phyloP scores from a whole-genome alignment of 2,797 vertebrate genomes.

The Halcyon smyrnensis region DNA sequence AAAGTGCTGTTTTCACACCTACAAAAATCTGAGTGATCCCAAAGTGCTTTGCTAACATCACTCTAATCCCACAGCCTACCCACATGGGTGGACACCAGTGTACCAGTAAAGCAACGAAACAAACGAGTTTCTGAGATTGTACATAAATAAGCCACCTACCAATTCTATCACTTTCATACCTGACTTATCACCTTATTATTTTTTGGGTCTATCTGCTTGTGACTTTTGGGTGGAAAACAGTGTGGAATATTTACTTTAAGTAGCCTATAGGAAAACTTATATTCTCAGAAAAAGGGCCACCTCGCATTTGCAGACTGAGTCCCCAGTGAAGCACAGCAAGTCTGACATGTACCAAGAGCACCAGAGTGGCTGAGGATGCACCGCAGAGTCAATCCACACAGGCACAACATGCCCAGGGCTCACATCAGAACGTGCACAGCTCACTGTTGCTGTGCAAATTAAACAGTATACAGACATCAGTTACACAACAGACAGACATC shows the following conservation, averaged over 20 bases:
- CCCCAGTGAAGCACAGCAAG: background rate
- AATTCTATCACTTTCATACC: background rate
- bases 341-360: background rate
- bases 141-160: background rate
- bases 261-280: background rate
- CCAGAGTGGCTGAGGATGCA: background rate
- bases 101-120: background rate
- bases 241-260: background rate
- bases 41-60: background rate
- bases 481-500: background rate
- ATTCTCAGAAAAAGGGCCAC: background rate
- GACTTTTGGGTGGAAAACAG: background rate
- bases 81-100: background rate
- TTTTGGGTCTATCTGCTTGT: background rate
- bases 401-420: background rate
- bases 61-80: background rate
- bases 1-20: slow-evolving; percentile 29
- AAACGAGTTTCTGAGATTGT: background rate
- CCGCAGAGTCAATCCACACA: background rate
- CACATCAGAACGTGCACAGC: background rate
- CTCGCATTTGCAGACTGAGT: background rate
- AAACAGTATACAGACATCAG: background rate
- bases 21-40: slow-evolving; percentile 15
- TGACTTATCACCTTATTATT: background rate
- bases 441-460: background rate